phyloP scores from a whole-genome alignment of 2,888 invertebrate species.

The Apamea epomidion region DNA sequence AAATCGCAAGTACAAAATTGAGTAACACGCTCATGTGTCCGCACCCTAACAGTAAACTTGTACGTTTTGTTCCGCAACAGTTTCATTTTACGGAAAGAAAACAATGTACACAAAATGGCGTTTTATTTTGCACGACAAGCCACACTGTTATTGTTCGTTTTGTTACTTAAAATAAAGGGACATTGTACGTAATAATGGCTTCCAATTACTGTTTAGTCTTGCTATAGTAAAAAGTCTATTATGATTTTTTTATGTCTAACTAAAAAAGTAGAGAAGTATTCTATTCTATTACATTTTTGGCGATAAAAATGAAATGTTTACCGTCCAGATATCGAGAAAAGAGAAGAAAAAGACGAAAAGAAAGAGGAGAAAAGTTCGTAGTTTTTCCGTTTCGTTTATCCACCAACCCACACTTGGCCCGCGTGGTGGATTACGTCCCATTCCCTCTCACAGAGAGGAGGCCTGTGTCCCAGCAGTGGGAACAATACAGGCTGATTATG shows the following conservation, averaged over 20 bases:
- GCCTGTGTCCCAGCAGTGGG: too few species aligned
- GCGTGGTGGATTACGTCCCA: too few species aligned
- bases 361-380: neutral
- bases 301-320: neutral
- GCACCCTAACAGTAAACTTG: slow-evolving; percentile 31
- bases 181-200: slow-evolving; percentile 19
- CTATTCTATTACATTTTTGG: neutral
- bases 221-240: neutral
- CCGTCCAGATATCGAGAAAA: neutral
- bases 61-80: slow-evolving; percentile 36
- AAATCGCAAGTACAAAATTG: too few species aligned
- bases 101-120: slow-evolving; percentile 40
- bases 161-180: slow-evolving; percentile 15
- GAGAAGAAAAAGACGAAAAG: neutral
- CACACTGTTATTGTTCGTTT: slow-evolving; percentile 30
- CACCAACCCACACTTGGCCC: too few species aligned
- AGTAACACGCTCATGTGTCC: slow-evolving; percentile 7
- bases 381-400: neutral
- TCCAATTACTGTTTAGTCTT: neutral
- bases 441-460: too few species aligned
- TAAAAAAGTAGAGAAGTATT: neutral
- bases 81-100: slow-evolving; percentile 51
- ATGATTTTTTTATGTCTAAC: neutral
- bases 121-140: slow-evolving; percentile 43
- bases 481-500: too few species aligned